Evolutionary conservation across 2,888 invertebrate genomes (phyloP).

Genomic region (Eupithecia insigniata): DNA sequence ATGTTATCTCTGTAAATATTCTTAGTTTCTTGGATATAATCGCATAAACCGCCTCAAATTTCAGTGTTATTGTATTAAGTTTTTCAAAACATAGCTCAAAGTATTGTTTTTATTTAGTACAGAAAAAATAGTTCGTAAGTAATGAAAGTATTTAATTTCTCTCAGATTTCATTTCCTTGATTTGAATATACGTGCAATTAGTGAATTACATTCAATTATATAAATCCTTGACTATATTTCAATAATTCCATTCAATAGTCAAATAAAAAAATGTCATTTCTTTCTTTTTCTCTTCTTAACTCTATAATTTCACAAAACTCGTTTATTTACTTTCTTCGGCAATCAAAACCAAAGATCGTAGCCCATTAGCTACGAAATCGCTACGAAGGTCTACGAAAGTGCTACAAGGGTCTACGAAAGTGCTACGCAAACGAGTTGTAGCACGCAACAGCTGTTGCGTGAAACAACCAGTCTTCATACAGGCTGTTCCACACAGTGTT

Average conservation of each 20-base stretch:
- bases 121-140: too few species aligned
- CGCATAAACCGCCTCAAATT: too few species aligned
- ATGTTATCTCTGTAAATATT: too few species aligned
- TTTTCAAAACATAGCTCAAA: background rate
- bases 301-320: background rate
- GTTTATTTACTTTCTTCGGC: background rate
- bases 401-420: slow-evolving; percentile 39
- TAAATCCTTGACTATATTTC: background rate
- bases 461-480: background rate
- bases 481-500: background rate
- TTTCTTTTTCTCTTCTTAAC: background rate
- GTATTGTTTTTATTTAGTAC: background rate
- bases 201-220: background rate
- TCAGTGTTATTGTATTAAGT: background rate
- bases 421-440: slow-evolving; percentile 39
- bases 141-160: too few species aligned
- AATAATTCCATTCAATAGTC: background rate
- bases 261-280: background rate
- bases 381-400: slow-evolving; percentile 33
- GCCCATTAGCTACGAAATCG: slow-evolving; percentile 31
- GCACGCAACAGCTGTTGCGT: slow-evolving; percentile 19
- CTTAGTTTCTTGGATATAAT: too few species aligned
- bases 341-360: slow-evolving; percentile 13
- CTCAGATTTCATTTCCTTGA: background rate
- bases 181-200: background rate